These are phyloP conservation scores for Crioceris asparagi DNA, from an alignment of 2,888 invertebrate genomes.

Conservation along the genomic window DNA sequence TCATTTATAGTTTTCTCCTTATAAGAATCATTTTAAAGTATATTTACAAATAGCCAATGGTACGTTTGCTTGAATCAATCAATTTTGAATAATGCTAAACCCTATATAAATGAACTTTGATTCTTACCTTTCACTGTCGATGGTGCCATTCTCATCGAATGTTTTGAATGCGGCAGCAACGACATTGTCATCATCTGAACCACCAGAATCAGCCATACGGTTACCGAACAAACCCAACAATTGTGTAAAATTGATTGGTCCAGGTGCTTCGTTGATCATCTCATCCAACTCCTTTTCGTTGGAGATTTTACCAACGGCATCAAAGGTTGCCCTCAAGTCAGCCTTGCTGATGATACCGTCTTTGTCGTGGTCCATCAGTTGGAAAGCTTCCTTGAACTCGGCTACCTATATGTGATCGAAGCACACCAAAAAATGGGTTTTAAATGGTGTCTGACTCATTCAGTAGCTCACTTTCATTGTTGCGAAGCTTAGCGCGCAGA, in stretches of 20 bases:
- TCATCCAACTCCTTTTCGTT: slow-evolving; percentile 83
- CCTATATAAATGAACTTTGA: no score
- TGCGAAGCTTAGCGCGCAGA: no score
- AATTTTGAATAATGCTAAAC: no score
- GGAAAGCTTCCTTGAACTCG: slow-evolving; percentile 92
- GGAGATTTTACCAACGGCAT: slow-evolving; percentile 82
- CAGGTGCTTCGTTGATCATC: slow-evolving; percentile 79
- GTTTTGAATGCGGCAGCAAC: slow-evolving; percentile 87
- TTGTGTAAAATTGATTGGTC: slow-evolving; percentile 93
- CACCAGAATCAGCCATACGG: slow-evolving; percentile 83
- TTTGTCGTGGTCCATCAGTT: slow-evolving; percentile 92
- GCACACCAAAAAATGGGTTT: no score
- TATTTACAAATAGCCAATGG: no score
- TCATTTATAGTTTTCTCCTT: no score
- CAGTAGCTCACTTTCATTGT: no score
- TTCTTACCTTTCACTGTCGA: slow-evolving; percentile 74
- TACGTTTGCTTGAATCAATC: no score
- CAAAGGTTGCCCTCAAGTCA: slow-evolving; percentile 84
- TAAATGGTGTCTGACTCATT: no score
- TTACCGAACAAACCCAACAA: slow-evolving; percentile 83
- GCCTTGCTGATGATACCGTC: slow-evolving; percentile 66
- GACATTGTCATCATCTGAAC: slow-evolving; percentile 81
- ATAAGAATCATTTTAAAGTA: no score
- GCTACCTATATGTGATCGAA: slow-evolving; percentile 45
- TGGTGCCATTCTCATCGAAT: slow-evolving; percentile 81